Evolutionary conservation across 2,797 vertebrate genomes (phyloP).

Genomic region (Coranthus polyacanthus): DNA sequence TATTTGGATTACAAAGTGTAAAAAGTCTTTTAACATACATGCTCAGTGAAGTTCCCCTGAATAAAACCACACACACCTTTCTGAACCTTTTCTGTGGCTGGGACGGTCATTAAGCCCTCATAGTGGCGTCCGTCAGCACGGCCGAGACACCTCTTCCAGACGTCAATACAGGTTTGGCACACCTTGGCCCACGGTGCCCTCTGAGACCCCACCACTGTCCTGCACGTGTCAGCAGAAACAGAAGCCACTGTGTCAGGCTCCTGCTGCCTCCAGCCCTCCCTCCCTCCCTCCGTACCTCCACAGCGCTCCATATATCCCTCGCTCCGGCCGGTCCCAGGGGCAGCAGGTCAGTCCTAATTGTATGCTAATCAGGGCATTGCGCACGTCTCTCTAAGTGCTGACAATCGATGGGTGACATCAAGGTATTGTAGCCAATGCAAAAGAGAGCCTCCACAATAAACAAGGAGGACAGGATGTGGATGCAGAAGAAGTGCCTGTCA

Average conservation of each 20-base stretch:
- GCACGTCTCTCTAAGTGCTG: slow-evolving; percentile 79
- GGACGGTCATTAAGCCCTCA: slow-evolving; percentile 74
- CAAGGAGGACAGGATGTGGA: slow-evolving; percentile 68
- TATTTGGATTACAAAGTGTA: background rate
- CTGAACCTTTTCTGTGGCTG: slow-evolving; percentile 35
- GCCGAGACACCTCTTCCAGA: slow-evolving; percentile 74
- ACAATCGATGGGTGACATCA: slow-evolving; percentile 82
- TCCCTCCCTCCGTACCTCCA: slow-evolving; percentile 49
- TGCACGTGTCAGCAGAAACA: slow-evolving; percentile 82
- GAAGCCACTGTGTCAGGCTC: slow-evolving; percentile 77
- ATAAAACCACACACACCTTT: slow-evolving; percentile 28
- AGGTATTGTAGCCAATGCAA: slow-evolving; percentile 79
- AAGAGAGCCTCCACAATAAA: slow-evolving; percentile 76
- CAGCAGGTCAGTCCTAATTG: slow-evolving; percentile 84
- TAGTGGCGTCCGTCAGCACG: slow-evolving; percentile 67
- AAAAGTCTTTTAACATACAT: slow-evolving; percentile 14
- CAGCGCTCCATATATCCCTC: slow-evolving; percentile 68
- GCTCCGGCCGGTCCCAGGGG: slow-evolving; percentile 75
- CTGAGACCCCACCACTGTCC: slow-evolving; percentile 74
- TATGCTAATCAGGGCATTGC: slow-evolving; percentile 83
- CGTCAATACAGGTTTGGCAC: slow-evolving; percentile 83
- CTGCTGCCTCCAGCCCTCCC: slow-evolving; percentile 29
- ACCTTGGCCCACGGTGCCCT: slow-evolving; percentile 76
- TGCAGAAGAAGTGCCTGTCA: slow-evolving; percentile 51
- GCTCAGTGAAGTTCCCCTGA: background rate